A percentile compares a stretch with the other conserved stretches of the same genome.
These are phyloP conservation scores for Lepidurus couesii DNA, from an alignment of 1,140 invertebrate genomes.

Conservation along the genomic window DNA sequence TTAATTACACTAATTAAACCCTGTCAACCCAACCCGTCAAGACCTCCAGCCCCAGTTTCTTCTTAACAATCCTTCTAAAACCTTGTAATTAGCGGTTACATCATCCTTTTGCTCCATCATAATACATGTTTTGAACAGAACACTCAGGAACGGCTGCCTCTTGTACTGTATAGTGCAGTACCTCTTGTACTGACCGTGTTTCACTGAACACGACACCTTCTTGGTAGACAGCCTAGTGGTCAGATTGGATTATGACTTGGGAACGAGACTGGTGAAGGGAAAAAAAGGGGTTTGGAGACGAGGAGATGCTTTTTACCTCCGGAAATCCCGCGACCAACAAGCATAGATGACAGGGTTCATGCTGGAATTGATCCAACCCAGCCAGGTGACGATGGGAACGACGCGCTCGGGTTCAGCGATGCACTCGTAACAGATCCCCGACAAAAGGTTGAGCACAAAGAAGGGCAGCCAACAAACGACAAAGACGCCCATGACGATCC, in stretches of 20 bases:
- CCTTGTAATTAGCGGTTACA: no score
- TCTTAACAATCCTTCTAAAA: no score
- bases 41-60: no score
- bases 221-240: no score
- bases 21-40: no score
- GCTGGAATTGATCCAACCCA: constrained; percentile 97
- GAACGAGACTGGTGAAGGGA: neutral
- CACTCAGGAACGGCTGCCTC: no score
- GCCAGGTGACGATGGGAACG: constrained; percentile 91
- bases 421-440: constrained; percentile 81
- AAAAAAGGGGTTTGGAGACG: neutral
- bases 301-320: constrained; percentile 59
- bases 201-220: no score
- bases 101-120: no score
- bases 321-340: constrained; percentile 91
- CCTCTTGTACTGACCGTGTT: no score
- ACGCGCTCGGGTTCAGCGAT: constrained; percentile 83
- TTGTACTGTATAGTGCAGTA: no score
- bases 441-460: constrained; percentile 91
- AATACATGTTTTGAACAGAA: no score
- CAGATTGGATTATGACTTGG: neutral
- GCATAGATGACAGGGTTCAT: constrained; percentile 98
- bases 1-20: no score
- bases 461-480: constrained; percentile 94
- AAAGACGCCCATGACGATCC: constrained; percentile 82